phyloP scores from a whole-genome alignment of 2,113 vertebrate genomes.

The Caranx ignobilis region DNA sequence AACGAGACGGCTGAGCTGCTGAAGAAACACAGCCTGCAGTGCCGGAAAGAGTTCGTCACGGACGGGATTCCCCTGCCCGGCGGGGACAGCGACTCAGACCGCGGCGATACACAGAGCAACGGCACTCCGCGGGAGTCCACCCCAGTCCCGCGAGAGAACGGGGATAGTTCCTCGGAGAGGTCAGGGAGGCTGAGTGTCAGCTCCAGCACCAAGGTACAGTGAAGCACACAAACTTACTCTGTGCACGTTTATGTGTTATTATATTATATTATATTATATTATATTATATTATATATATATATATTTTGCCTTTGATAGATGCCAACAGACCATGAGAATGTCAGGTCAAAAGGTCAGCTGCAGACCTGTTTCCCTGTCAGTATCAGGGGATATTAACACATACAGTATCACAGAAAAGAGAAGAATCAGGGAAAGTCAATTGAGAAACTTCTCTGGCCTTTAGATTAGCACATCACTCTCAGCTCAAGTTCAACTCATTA shows the following conservation, averaged over 20 bases:
- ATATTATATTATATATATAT: no score
- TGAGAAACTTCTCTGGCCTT: no score
- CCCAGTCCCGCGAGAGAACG: slow-evolving; percentile 67
- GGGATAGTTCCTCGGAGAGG: slow-evolving; percentile 58
- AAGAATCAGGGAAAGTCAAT: no score
- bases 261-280: no score
- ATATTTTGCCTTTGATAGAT: background rate
- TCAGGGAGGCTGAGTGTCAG: slow-evolving; percentile 61
- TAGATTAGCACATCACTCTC: no score
- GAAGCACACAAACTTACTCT: no score
- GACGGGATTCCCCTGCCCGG: slow-evolving; percentile 79
- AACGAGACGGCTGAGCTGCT: slow-evolving; percentile 84
- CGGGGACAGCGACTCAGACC: slow-evolving; percentile 59
- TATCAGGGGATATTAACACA: background rate
- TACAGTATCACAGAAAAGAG: no score
- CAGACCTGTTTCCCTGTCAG: background rate
- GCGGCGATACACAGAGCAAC: slow-evolving; percentile 55
- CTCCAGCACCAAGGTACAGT: slow-evolving; percentile 69
- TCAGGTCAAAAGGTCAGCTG: background rate
- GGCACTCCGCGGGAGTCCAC: slow-evolving; percentile 53
- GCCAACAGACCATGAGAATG: background rate
- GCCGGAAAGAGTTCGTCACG: slow-evolving; percentile 81
- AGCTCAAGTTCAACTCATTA: no score
- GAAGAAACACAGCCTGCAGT: slow-evolving; percentile 80
- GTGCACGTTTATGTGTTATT: background rate